Conservation (phyloP, 2,888 invertebrate species). For the Allolobophora icterica region DNA sequence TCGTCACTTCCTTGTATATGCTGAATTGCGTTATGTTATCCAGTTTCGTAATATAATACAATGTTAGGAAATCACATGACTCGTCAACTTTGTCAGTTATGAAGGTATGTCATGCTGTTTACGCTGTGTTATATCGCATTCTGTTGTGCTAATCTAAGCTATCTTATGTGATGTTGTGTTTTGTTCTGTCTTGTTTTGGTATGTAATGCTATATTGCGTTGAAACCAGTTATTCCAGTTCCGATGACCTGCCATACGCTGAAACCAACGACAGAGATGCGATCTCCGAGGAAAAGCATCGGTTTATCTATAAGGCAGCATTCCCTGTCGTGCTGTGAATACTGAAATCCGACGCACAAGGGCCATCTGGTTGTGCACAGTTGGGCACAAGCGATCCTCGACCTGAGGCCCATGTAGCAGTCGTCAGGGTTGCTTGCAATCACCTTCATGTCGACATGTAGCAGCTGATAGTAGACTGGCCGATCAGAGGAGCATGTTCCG, state of each 20-base stretch:
- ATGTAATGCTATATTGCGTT: neutral
- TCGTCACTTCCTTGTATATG: no score
- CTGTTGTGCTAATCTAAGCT: no score
- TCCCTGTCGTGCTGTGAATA: neutral
- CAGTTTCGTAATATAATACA: no score
- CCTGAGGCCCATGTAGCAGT: neutral
- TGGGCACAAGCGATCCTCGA: conserved; percentile 20
- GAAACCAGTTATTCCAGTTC: neutral
- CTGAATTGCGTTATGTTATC: no score
- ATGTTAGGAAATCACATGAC: no score
- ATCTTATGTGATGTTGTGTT: no score
- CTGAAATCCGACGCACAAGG: neutral
- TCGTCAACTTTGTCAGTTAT: no score
- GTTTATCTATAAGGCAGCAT: neutral
- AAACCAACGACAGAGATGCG: neutral
- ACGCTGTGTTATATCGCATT: no score
- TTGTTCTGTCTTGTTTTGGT: neutral
- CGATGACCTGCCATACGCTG: neutral
- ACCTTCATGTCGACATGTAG: neutral
- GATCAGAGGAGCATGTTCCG: neutral
- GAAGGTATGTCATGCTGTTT: no score
- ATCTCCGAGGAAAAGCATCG: neutral
- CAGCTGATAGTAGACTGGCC: neutral
- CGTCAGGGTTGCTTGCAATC: neutral
- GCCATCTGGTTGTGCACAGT: neutral